These are phyloP conservation scores for Huso huso DNA, from an alignment of 2,797 vertebrate genomes.

Conservation along the genomic window DNA sequence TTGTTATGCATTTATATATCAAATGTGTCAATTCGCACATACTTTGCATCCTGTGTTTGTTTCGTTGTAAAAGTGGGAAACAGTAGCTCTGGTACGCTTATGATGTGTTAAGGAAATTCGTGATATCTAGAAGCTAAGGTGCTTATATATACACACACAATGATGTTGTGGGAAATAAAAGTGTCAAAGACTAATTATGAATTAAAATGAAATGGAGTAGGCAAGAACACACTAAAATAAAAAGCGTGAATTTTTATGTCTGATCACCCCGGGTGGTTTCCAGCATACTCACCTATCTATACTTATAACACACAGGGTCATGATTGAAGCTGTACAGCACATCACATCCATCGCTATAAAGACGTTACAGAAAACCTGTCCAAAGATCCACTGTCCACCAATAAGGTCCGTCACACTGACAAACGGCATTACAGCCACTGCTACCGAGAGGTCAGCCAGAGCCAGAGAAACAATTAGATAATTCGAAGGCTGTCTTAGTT, in stretches of 20 bases:
- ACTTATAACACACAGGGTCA: slow-evolving; percentile 90
- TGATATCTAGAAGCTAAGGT: no score
- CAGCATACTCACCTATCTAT: slow-evolving; percentile 81
- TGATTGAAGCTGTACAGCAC: slow-evolving; percentile 93
- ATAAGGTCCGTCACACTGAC: slow-evolving; percentile 84
- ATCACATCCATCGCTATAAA: slow-evolving; percentile 97
- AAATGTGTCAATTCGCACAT: no score
- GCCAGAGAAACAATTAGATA: slow-evolving; percentile 94
- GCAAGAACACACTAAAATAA: no score
- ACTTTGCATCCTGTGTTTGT: no score
- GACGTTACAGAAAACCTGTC: slow-evolving; percentile 86
- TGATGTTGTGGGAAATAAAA: neutral
- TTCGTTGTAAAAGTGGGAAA: no score
- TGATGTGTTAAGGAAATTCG: no score
- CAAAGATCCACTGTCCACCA: slow-evolving; percentile 81
- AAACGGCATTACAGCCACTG: slow-evolving; percentile 87
- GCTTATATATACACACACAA: no score
- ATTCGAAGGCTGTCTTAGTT: slow-evolving; percentile 79
- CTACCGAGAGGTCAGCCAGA: slow-evolving; percentile 87
- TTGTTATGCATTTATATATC: no score
- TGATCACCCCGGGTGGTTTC: no score
- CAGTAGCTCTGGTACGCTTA: no score
- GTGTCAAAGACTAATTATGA: neutral
- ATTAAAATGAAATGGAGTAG: slow-evolving; percentile 9
- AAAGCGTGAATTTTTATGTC: no score